Evolutionary conservation across 2,113 vertebrate species (phyloP).

Genomic region (Plecotus auritus): DNA sequence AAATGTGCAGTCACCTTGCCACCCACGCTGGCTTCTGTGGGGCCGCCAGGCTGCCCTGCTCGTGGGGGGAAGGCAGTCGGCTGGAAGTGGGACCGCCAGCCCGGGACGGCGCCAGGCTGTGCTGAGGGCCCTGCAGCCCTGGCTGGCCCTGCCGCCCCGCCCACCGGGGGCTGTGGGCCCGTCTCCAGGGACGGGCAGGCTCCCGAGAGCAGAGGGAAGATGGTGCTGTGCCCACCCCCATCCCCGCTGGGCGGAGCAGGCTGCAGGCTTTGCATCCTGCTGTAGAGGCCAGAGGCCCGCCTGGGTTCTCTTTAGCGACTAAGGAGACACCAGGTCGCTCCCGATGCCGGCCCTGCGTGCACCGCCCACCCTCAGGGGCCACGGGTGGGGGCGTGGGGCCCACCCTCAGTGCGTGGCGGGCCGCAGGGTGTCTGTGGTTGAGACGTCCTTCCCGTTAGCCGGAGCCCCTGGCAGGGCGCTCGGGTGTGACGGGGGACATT

Average conservation of each 20-base stretch:
- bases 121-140: constrained; percentile 70
- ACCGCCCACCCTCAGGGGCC: not conserved
- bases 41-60: constrained; percentile 81
- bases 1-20: constrained; percentile 88
- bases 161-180: constrained; percentile 31
- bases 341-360: not conserved
- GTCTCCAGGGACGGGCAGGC: not conserved
- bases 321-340: not conserved
- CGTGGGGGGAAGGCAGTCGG: constrained; percentile 74
- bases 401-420: not conserved
- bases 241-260: not conserved
- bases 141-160: constrained; percentile 60
- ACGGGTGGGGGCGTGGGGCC: fast-evolving
- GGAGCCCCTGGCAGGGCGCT: not conserved
- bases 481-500: fast-evolving
- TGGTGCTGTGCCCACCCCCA: not conserved
- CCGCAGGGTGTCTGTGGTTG: fast-evolving
- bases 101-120: constrained; percentile 58
- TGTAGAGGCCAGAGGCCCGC: not conserved
- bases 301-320: not conserved
- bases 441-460: not conserved
- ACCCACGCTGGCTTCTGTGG: constrained; percentile 85
- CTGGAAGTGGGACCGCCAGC: constrained; percentile 76
- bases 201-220: not conserved
- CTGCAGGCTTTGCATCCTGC: not conserved